phyloP scores from a whole-genome alignment of 1,140 invertebrate species.

The Berghia stephanieae region DNA sequence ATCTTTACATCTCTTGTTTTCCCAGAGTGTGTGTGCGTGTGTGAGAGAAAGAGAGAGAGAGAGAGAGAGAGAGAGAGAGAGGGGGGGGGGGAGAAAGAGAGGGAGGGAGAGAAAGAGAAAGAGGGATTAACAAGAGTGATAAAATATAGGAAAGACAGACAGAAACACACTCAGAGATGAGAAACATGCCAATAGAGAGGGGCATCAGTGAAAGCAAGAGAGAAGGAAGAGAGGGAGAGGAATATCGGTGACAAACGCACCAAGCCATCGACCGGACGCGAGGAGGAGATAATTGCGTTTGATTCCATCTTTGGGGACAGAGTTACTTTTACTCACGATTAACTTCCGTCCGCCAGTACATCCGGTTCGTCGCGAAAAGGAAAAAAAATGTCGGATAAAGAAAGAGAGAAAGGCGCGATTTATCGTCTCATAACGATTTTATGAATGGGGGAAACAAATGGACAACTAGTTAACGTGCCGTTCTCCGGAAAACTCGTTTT shows the following conservation, averaged over 20 bases:
- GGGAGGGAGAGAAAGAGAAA: neutral
- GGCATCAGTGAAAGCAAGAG: neutral
- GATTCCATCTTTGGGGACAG: neutral
- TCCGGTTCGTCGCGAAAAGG: no score
- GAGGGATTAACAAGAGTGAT: neutral
- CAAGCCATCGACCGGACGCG: neutral
- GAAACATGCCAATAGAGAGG: neutral
- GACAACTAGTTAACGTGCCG: no score
- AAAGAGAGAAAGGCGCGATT: no score
- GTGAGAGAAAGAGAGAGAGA: constrained; percentile 11
- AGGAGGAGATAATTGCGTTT: neutral
- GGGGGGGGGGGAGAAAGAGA: constrained; percentile 1
- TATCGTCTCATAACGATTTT: no score
- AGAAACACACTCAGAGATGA: neutral
- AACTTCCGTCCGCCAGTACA: neutral
- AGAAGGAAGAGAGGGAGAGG: neutral
- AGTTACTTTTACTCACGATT: neutral
- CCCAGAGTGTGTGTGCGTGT: neutral
- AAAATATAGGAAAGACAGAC: neutral
- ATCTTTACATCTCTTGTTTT: neutral
- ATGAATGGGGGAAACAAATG: no score
- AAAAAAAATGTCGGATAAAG: no score
- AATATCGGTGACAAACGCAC: neutral
- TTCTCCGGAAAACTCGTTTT: no score
- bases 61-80: constrained; percentile 17